Base-by-base conservation (phyloP, 2,797 vertebrate species). In the Cuculus canorus region DNA sequence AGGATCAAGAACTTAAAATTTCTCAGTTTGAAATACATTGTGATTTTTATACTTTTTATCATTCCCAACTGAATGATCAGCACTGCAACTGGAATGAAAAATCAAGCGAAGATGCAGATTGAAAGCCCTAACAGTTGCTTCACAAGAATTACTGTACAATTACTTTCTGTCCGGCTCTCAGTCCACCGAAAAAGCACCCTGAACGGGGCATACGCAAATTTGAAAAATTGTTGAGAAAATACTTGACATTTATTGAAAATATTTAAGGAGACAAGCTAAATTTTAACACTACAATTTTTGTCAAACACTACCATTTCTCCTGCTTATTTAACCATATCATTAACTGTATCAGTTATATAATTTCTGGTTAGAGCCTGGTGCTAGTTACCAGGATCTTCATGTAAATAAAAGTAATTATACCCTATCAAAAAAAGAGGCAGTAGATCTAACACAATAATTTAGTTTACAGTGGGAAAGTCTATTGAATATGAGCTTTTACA, bases 391-490 rank as follows among this genome's bases (percentile, higher is more conserved):
- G 24, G 12, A 53, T 65, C 22, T 63, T 66, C 9, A 47, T 35
- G 6, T 33, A 91, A 77, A 54, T 59, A 83, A 57, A 18, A 7
- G 15, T 16, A 16, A n/a, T 52, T 35, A 24, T 11, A 59, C 5
- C 5, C 3, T 15, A 24, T 23, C 5, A 63, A 37, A 82, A 89
- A 73, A 94, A 30, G 11, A 82, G 17, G 7, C n/a, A 76, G 18
- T 33, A 75, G 23, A 37, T 30, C 23, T 66, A 57, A 81, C 7
- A 64, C 7, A 63, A 1, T 45, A 19, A 56, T 80, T 91, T 88
- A 57, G 52, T 93, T 95, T 88, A 48, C 30, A 65, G 32, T 53
- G 21, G 37, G 47, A 91, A 97, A 84, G 43, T 90, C 57, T 60
- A 17, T 16, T 13, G 61, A 82, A 75, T 63, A 73, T 11, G 33